A percentile compares a stretch with the other conserved stretches of the same genome.
These are phyloP conservation scores for Donacobius atricapilla DNA, from an alignment of 2,113 vertebrate genomes.

Conservation along the genomic window DNA sequence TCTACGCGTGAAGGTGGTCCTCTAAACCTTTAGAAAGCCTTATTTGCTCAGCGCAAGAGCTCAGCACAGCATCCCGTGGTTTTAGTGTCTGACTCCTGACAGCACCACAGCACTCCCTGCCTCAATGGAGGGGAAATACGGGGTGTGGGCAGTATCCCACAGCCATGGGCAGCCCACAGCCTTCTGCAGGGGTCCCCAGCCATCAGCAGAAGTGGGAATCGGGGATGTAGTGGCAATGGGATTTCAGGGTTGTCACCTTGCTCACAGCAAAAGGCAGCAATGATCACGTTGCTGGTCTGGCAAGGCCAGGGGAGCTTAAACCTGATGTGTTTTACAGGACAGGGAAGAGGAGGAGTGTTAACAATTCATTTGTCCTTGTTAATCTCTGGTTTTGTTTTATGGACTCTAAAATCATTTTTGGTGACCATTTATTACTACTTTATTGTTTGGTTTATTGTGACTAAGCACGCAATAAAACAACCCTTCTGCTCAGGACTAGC, in stretches of 20 bases:
- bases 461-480: neutral
- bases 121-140: rapidly evolving
- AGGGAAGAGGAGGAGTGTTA: neutral
- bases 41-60: neutral
- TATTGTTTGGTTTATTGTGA: slow-evolving; percentile 24
- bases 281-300: rapidly evolving
- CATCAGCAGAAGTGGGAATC: neutral
- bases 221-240: rapidly evolving
- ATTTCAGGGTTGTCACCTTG: neutral
- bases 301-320: neutral
- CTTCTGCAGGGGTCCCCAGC: neutral
- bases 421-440: slow-evolving; percentile 16
- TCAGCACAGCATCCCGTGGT: neutral
- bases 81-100: neutral
- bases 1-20: slow-evolving; percentile 29
- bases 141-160: rapidly evolving
- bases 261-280: rapidly evolving
- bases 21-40: neutral
- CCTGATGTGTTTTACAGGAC: neutral
- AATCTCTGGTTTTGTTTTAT: neutral
- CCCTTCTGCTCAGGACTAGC: neutral
- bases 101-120: rapidly evolving
- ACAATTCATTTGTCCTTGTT: slow-evolving; percentile 3
- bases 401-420: slow-evolving; percentile 2
- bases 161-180: rapidly evolving